Base-by-base conservation (phyloP, 2,797 vertebrate species). In the Arnoldichthys spilopterus region DNA sequence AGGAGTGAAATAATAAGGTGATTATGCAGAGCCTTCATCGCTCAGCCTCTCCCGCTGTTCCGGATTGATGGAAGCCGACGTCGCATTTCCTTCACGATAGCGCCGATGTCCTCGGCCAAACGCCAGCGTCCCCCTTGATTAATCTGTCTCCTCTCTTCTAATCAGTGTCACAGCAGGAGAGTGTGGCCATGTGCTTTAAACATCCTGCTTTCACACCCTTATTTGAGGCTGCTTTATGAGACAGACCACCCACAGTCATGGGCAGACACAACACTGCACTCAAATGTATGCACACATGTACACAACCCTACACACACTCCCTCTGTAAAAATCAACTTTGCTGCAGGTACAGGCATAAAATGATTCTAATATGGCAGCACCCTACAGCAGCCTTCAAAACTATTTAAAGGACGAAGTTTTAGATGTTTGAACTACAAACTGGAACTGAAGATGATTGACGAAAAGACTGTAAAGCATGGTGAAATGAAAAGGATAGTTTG, bases 71-170 rank as follows among this genome's bases (percentile, higher is more conserved):
- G 87, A 88, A 90, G 87, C 87, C 90, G 90, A 91, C 86, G 74
- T 88, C 56, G 79, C 87, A 86, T 91, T 92, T 92, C 91, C 87
- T 90, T 89, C 90, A 88, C 89, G 84, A 92, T 92, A 93, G 90
- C 49, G 84, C 81, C 82, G 86, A 89, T 90, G 91, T 92, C 90
- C 90, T 90, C 82, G 30, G 26, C 88, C 82, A 88, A 87, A 88
- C 89, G 89, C 89, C 85, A 80, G 83, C 85, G 49, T 84, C 59
- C 82, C 85, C 86, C 84, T 81, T 84, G 86, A 91, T 93, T 92
- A 89, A 93, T 93, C 92, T 93, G 87, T 91, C 89, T 89, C 79
- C 89, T 93, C 91, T 70, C 85, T 90, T 93, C 88, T 88, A 92
- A 93, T 93, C 90, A 93, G 88, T 85, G 89, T 93, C 92, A 91